phyloP scores from a whole-genome alignment of 2,888 invertebrate genomes.

The Norana najaformis region DNA sequence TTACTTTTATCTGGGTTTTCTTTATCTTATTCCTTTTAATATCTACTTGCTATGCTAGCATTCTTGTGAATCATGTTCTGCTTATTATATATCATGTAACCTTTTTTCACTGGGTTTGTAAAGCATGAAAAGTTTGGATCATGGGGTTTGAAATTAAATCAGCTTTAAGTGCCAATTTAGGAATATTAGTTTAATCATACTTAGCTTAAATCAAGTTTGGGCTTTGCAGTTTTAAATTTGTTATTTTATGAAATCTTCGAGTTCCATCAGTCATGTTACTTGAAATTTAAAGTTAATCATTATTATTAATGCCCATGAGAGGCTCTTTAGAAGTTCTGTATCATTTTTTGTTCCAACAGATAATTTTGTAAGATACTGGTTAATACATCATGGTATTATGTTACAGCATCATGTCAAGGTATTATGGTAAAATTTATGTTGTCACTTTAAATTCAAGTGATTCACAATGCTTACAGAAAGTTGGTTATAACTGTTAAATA shows the following conservation, averaged over 20 bases:
- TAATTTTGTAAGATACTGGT: not conserved
- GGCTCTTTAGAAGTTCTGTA: not conserved
- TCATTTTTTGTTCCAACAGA: not conserved
- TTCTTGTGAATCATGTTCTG: not conserved
- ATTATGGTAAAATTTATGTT: not conserved
- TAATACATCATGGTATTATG: not conserved
- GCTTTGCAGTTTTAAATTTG: not conserved
- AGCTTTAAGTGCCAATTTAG: not conserved
- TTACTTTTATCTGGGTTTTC: not conserved
- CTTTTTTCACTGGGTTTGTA: not conserved
- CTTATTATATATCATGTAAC: not conserved
- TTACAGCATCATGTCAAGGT: not conserved
- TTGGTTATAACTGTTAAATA: not conserved
- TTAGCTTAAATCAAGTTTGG: not conserved
- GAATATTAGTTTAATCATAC: not conserved
- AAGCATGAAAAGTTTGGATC: not conserved
- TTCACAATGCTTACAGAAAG: not conserved
- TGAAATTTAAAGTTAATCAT: not conserved
- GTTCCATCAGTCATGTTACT: not conserved
- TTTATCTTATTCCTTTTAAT: not conserved
- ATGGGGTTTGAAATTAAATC: not conserved
- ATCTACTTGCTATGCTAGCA: not conserved
- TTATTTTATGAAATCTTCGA: not conserved
- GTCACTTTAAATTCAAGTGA: not conserved
- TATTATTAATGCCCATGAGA: not conserved